Conservation (phyloP, 2,113 vertebrate genomes). For the Ceyx cyanopectus region DNA sequence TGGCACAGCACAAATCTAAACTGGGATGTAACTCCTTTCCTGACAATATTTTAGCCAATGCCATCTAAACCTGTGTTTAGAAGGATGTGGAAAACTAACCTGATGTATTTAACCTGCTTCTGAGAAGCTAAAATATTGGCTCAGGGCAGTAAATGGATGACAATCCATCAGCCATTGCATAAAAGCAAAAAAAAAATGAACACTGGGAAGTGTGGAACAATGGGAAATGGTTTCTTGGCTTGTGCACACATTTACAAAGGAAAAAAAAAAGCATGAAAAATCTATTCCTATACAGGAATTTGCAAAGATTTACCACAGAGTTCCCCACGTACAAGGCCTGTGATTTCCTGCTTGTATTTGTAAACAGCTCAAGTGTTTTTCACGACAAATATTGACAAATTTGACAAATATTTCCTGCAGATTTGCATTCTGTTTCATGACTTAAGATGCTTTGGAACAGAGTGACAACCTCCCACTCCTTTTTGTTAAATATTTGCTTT, state of each 20-base stretch:
- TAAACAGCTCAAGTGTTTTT: neutral
- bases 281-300: neutral
- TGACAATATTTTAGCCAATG: neutral
- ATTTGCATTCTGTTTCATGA: neutral
- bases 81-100: neutral
- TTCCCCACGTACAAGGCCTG: neutral
- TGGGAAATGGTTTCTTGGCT: neutral
- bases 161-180: neutral
- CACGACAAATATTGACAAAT: neutral
- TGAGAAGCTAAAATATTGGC: neutral
- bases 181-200: neutral
- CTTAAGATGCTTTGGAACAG: neutral
- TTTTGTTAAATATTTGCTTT: conserved; percentile 31
- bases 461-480: neutral
- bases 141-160: neutral
- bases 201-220: neutral
- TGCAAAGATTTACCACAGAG: neutral
- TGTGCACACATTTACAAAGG: neutral
- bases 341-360: neutral
- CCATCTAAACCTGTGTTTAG: neutral
- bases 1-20: neutral
- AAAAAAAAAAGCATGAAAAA: neutral
- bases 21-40: neutral
- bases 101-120: neutral
- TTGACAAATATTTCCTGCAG: neutral